Evolutionary conservation across 2,888 invertebrate genomes (phyloP), one percentile per base, ranked within the genome.

Genomic region (Pollenia angustigena): DNA sequence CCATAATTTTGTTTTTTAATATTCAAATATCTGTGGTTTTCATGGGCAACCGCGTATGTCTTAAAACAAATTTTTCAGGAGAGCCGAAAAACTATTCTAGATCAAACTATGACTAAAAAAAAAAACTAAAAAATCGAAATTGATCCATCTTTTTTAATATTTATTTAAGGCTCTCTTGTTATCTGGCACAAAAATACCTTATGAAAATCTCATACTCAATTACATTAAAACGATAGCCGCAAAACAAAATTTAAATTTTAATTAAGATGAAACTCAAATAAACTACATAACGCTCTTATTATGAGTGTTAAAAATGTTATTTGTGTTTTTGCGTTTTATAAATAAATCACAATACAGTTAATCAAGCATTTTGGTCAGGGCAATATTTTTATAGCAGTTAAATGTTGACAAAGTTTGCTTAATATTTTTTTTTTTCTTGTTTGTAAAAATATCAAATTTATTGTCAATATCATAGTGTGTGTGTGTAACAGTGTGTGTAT

Each of bases 361-460:
- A 91, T 91, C 90, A 92, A 91, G 90, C 89, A 89, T 89, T 90
- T 90, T 74, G 76, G 81, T 89, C 89, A 90, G 90, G 90, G 90
- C 91, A 92, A 91, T 92, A 90, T 92, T 91, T 90, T 90, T 90
- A 90, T 90, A 90, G 91, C 88, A 92, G 92, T 90, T 90, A 88
- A 82, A 81, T 87, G 87, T 89, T 89, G 90, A 90, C 90, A 90
- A 89, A 89, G 88, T 90, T 89, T 88, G 85, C 87, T 88, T 88
- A 54, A 40, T 52, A 0, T 0, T 2, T 23, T 56, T 69, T 56
- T 56, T 12, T 50, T 68, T 18, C 32, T 72, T 64, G 40, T 16
- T 56, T 69, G 46, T 42, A 54, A 76, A 23, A 46, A 82, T 76
- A 82, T 62, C 72, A 42, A 81, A 76, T 71, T 8, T n/a, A 69